Conservation (phyloP, 2,113 vertebrate genomes). For the Phocoena phocoena region DNA sequence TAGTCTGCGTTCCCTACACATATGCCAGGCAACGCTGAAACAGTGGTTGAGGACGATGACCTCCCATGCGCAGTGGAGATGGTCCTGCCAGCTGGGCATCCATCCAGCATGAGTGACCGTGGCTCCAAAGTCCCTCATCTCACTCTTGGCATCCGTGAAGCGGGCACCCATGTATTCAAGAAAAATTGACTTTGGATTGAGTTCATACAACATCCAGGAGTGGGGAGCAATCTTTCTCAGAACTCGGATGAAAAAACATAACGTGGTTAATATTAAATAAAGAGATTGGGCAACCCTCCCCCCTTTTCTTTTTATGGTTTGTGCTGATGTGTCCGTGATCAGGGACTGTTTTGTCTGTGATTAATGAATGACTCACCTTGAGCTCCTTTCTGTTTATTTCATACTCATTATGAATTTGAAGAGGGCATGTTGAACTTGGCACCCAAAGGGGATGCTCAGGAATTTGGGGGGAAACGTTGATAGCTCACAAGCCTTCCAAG, state of each 20-base stretch:
- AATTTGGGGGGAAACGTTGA: not conserved
- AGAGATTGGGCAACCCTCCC: conserved; percentile 82
- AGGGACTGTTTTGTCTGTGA: conserved; percentile 83
- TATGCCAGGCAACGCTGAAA: not conserved
- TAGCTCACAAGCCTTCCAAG: not conserved
- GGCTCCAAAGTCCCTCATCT: not conserved
- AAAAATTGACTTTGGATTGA: conserved; percentile 80
- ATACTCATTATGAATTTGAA: conserved; percentile 88
- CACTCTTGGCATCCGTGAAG: not conserved
- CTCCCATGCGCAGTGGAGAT: fast-evolving
- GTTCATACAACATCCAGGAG: conserved; percentile 67
- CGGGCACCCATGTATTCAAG: not conserved
- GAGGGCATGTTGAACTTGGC: conserved; percentile 74
- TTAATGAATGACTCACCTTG: conserved; percentile 87
- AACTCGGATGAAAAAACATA: conserved; percentile 78
- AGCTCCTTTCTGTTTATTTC: conserved; percentile 87
- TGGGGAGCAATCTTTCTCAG: conserved; percentile 67
- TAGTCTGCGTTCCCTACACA: fast-evolving
- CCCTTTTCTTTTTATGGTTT: conserved; percentile 63
- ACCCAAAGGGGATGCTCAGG: conserved; percentile 70
- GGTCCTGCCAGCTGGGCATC: not conserved
- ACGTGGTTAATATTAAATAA: conserved; percentile 86
- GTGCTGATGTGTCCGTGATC: conserved; percentile 77
- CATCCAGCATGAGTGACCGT: fast-evolving
- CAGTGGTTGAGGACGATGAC: not conserved